Conservation (phyloP, 2,113 vertebrate species). For the Phyllopteryx taeniolatus region DNA sequence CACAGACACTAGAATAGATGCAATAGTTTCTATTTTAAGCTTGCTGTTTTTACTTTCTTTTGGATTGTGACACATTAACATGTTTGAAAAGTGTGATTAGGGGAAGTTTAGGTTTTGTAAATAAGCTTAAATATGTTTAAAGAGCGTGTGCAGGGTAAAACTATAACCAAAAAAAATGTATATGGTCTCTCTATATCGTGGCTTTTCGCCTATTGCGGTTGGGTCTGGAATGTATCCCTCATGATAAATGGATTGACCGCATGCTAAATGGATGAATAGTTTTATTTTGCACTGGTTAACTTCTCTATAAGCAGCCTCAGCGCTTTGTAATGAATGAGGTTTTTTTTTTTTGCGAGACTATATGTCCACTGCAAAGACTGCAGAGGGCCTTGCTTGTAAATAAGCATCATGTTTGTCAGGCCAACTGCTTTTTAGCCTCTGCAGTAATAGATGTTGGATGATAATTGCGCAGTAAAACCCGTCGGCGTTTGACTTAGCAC, state of each 20-base stretch:
- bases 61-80: background rate
- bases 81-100: background rate
- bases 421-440: background rate
- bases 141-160: background rate
- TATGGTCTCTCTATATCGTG: background rate
- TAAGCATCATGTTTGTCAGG: background rate
- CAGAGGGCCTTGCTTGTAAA: background rate
- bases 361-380: background rate
- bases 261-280: background rate
- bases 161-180: background rate
- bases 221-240: background rate
- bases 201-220: background rate
- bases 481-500: background rate
- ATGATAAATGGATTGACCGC: background rate
- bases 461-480: conserved; percentile 1
- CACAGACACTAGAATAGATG: too few species aligned
- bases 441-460: background rate
- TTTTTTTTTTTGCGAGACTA: background rate
- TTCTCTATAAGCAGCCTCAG: background rate
- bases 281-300: background rate
- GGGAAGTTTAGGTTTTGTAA: too few species aligned
- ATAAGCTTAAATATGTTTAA: background rate
- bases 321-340: background rate
- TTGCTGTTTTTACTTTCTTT: too few species aligned
- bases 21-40: too few species aligned